Base-by-base conservation (phyloP, 2,888 invertebrate species). In the Onchidella celtica region DNA sequence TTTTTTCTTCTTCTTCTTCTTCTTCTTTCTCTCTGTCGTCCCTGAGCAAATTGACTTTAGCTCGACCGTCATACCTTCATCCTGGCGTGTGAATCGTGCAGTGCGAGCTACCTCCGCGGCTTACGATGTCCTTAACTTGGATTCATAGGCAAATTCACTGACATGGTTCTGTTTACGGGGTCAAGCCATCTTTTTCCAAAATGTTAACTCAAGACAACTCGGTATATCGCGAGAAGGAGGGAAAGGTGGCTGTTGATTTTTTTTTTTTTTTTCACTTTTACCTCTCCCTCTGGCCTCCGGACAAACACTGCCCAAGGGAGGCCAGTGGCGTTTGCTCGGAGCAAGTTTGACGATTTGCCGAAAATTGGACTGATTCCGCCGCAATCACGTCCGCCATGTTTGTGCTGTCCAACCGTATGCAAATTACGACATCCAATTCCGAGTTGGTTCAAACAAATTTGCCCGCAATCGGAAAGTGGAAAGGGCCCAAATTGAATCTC, bases 371-470 rank as follows among this genome's bases (percentile, higher is more conserved):
- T 84, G 63, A 74, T 69, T 63, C 69, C 69, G 47, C 66, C 27
- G 55, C 75, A 63, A 73, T 72, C 79, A 79, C 79, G 72, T 73
- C 65, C 65, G 32, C 55, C 57, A 32, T 73, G 65, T 79, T 79
- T 79, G 79, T 59, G 72, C 55, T 47, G n/a, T 69, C 72, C 40
- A 63, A 32, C 47, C 21, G 79, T 73, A 79, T 79, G 79, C 79
- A 79, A 79, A 79, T 79, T 79, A 79, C 79, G 65, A 65, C 72
- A 79, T 72, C 69, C 36, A 57, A 70, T 70, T 78, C 61, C 55
- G 40, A 61, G 32, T 29, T 78, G 70, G n/a, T 32, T 11, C 61
- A 70, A 57, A 69, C 69, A 77, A 78, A 78, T 78, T 70, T 70
- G 38, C 29, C n/a, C 3, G 70, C 69, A 61, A 61, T 69, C 69